phyloP scores from a whole-genome alignment of 2,888 invertebrate genomes.

The Tortrix viridana region DNA sequence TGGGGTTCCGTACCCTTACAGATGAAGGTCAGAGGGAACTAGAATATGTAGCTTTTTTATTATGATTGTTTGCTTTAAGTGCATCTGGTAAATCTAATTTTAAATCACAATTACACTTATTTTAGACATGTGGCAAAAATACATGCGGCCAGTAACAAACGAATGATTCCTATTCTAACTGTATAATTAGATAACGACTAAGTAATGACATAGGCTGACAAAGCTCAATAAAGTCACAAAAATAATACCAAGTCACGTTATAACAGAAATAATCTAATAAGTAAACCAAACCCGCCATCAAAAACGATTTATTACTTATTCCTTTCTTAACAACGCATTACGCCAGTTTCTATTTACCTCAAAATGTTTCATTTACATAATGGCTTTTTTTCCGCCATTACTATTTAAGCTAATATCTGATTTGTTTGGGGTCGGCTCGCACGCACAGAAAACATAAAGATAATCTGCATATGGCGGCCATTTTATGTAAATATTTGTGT shows the following conservation, averaged over 20 bases:
- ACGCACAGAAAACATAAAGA: slow-evolving; percentile 83
- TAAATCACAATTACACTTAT: neutral
- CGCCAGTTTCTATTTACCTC: slow-evolving; percentile 81
- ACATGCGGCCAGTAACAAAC: neutral
- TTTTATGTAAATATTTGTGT: slow-evolving; percentile 75
- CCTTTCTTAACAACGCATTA: slow-evolving; percentile 74
- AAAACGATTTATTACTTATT: slow-evolving; percentile 74
- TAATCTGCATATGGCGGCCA: slow-evolving; percentile 79
- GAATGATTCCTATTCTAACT: neutral
- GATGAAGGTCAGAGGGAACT: slow-evolving; percentile 24
- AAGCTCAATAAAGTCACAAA: slow-evolving; percentile 9
- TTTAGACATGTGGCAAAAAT: neutral
- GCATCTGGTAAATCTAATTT: neutral
- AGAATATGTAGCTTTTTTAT: slow-evolving; percentile 14
- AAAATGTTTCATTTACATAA: slow-evolving; percentile 84
- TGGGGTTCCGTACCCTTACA: slow-evolving; percentile 24
- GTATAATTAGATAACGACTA: neutral
- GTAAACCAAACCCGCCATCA: slow-evolving; percentile 53
- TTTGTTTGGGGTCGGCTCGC: slow-evolving; percentile 77
- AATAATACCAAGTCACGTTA: slow-evolving; percentile 23
- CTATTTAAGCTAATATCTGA: slow-evolving; percentile 83
- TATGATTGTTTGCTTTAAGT: slow-evolving; percentile 6
- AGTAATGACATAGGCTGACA: neutral
- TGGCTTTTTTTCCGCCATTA: slow-evolving; percentile 81
- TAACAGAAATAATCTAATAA: slow-evolving; percentile 64